phyloP scores from a whole-genome alignment of 1,140 invertebrate species.

The Panulirus ornatus region DNA sequence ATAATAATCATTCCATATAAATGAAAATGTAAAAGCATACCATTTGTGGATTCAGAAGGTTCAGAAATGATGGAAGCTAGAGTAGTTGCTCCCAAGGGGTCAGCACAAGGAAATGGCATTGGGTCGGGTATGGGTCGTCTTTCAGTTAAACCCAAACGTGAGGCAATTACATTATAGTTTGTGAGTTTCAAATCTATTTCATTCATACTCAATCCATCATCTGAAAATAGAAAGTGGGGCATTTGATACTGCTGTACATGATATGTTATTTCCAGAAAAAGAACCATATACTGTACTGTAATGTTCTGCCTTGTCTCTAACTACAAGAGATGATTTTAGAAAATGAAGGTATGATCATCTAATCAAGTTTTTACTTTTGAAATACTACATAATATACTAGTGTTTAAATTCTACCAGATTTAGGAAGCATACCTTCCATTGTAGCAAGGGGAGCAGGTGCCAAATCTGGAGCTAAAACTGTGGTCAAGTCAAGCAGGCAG shows the following conservation, averaged over 20 bases:
- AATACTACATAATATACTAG: no score
- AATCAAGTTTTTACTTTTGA: no score
- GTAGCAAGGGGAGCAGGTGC: conserved; percentile 71
- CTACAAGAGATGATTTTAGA: no score
- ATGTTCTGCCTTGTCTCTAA: no score
- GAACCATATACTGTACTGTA: no score
- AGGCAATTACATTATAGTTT: conserved; percentile 74
- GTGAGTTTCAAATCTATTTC: conserved; percentile 76
- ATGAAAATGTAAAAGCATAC: no score
- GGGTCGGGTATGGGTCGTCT: conserved; percentile 79
- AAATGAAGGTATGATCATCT: no score
- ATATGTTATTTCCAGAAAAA: no score
- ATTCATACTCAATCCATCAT: conserved; percentile 75
- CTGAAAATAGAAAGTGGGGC: conserved; percentile 59
- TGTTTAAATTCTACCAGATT: no score
- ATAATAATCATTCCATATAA: no score
- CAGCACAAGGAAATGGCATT: conserved; percentile 79
- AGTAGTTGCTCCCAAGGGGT: conserved; percentile 81
- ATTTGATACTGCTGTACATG: not conserved
- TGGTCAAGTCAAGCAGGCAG: conserved; percentile 33
- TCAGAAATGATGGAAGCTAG: conserved; percentile 76
- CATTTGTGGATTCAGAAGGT: conserved; percentile 22
- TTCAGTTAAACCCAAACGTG: conserved; percentile 78
- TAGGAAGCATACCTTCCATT: conserved; percentile 67
- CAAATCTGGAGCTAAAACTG: conserved; percentile 67